A percentile compares a stretch with the other conserved stretches of the same genome.
Conservation (phyloP, 1,140 invertebrate species). For the Orchesella cincta region DNA sequence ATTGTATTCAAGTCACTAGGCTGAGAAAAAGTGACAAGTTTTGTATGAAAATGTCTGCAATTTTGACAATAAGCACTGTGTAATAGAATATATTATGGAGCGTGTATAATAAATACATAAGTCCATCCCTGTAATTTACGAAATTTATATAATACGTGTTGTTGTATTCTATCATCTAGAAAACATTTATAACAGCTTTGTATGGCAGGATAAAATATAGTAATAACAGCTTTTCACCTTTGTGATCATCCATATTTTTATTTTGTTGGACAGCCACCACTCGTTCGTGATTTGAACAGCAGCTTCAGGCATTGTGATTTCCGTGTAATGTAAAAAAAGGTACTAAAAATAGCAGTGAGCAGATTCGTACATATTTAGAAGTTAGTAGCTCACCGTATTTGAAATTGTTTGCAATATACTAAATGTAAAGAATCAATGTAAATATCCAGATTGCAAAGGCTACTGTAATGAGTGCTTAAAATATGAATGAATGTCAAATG, state of each 20-base stretch:
- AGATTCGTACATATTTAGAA: no score
- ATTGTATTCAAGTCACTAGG: background rate
- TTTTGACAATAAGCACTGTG: conserved; percentile 23
- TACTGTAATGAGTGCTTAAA: no score
- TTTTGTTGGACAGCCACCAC: conserved; percentile 7
- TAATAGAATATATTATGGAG: background rate
- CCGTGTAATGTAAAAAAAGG: background rate
- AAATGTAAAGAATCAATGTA: no score
- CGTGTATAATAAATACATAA: background rate
- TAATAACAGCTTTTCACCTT: background rate
- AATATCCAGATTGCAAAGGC: no score
- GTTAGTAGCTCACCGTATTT: no score
- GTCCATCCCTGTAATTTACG: background rate
- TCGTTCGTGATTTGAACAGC: background rate
- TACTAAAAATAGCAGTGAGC: no score
- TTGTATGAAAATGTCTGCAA: background rate
- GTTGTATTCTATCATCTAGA: background rate
- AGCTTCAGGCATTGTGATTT: conserved; percentile 23
- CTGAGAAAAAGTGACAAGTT: no score
- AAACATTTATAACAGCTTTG: background rate
- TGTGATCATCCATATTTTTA: background rate
- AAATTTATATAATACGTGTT: background rate
- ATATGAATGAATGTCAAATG: no score
- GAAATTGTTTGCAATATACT: no score
- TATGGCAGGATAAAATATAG: background rate